Conservation (phyloP, 2,113 vertebrate genomes). For the Rhabdomys dilectus region DNA sequence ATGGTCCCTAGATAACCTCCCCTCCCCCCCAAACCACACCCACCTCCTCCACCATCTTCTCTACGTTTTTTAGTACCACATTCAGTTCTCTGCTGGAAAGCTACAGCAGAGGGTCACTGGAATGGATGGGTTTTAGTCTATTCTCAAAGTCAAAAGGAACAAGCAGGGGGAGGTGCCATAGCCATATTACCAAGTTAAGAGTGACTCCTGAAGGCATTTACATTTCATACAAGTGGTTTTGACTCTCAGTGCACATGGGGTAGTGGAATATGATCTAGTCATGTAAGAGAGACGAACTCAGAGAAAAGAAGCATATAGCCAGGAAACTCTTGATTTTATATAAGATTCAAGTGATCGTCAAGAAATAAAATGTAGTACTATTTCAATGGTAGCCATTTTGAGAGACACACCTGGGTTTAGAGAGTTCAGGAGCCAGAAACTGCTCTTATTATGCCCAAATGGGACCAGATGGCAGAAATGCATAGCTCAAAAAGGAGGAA, state of each 20-base stretch:
- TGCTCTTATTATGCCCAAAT: neutral
- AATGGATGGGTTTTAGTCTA: slow-evolving; percentile 26
- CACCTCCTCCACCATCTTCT: neutral
- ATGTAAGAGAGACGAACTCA: slow-evolving; percentile 8
- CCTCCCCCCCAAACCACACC: neutral
- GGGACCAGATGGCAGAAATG: slow-evolving; percentile 1
- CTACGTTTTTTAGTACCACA: slow-evolving; percentile 34
- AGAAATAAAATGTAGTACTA: slow-evolving; percentile 14
- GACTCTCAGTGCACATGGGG: neutral
- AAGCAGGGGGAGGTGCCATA: neutral
- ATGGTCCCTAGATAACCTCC: neutral
- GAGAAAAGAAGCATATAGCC: neutral
- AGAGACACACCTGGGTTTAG: neutral
- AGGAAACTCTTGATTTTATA: neutral
- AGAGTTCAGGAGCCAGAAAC: neutral
- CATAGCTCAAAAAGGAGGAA: neutral
- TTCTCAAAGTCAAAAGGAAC: slow-evolving; percentile 18
- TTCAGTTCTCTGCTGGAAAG: slow-evolving; percentile 29
- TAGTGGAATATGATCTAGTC: neutral
- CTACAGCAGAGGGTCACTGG: neutral
- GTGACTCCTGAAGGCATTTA: neutral
- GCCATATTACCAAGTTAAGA: neutral
- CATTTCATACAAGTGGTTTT: neutral
- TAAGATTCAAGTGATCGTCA: slow-evolving; percentile 12
- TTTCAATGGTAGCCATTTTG: neutral